Conservation (phyloP, 2,113 vertebrate genomes). For the Oncorhynchus mykiss region DNA sequence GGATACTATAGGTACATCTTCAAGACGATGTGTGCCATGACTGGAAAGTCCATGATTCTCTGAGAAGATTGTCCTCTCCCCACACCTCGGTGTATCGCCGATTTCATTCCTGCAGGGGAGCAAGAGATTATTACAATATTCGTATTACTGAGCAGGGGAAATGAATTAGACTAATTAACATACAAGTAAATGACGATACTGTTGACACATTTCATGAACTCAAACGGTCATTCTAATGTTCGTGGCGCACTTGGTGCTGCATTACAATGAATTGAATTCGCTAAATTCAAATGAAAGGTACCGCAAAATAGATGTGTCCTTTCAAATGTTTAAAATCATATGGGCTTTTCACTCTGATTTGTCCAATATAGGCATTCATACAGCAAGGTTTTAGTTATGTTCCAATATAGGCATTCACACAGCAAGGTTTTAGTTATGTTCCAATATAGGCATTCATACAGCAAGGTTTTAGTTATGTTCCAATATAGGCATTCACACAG, state of each 20-base stretch:
- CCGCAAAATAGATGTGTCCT: slow-evolving; percentile 62
- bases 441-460: no score
- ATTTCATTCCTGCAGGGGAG: slow-evolving; percentile 75
- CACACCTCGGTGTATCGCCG: slow-evolving; percentile 58
- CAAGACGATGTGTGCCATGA: slow-evolving; percentile 1
- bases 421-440: no score
- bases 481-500: no score
- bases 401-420: no score
- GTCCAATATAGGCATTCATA: slow-evolving; percentile 52
- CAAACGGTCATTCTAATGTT: slow-evolving; percentile 83
- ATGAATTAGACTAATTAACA: slow-evolving; percentile 86
- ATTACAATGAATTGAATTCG: slow-evolving; percentile 83
- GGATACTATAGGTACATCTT: background rate
- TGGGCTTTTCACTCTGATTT: slow-evolving; percentile 57
- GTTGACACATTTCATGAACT: slow-evolving; percentile 87
- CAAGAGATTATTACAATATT: slow-evolving; percentile 80
- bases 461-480: no score
- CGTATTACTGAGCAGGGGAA: slow-evolving; percentile 79
- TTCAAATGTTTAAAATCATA: slow-evolving; percentile 49
- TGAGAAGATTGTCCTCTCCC: slow-evolving; percentile 40
- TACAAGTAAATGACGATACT: slow-evolving; percentile 85
- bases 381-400: slow-evolving; percentile 20
- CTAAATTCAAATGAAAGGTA: slow-evolving; percentile 81
- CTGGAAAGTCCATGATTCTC: slow-evolving; percentile 42
- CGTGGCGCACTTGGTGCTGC: slow-evolving; percentile 75